Conservation (phyloP, 1,140 invertebrate species). For the Yoshiicerus persimilis region DNA sequence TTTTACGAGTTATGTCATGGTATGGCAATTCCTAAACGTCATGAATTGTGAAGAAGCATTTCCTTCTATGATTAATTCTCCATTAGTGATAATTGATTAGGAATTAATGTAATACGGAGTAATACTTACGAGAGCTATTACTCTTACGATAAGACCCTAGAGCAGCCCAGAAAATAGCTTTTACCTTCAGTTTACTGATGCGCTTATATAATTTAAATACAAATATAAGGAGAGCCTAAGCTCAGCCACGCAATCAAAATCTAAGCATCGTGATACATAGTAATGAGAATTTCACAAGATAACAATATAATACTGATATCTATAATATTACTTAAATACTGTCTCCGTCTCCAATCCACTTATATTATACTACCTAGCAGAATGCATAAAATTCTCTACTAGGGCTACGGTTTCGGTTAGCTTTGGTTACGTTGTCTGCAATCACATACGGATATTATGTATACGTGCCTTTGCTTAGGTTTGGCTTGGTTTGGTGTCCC, state of each 20-base stretch:
- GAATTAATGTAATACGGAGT: background rate
- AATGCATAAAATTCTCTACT: background rate
- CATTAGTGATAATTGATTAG: constrained; percentile 14
- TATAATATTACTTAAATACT: background rate
- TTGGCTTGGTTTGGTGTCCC: background rate
- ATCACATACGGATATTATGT: background rate
- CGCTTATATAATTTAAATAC: background rate
- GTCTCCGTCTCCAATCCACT: background rate
- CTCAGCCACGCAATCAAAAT: background rate
- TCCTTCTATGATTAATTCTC: constrained; percentile 2
- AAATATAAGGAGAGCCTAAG: background rate
- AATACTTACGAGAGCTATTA: background rate
- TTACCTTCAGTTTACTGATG: background rate
- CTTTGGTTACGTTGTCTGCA: background rate
- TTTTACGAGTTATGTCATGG: background rate
- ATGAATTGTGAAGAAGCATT: background rate
- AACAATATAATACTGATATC: background rate
- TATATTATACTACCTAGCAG: background rate
- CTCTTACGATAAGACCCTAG: background rate
- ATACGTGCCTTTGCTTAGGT: background rate
- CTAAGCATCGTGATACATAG: constrained; percentile 3
- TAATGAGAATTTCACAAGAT: background rate
- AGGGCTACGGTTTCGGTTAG: background rate
- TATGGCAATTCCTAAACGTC: background rate
- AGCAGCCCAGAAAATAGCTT: background rate